A percentile compares a stretch with the other conserved stretches of the same genome.
phyloP scores from a whole-genome alignment of 2,113 vertebrate genomes.

The Aptenodytes patagonicus region DNA sequence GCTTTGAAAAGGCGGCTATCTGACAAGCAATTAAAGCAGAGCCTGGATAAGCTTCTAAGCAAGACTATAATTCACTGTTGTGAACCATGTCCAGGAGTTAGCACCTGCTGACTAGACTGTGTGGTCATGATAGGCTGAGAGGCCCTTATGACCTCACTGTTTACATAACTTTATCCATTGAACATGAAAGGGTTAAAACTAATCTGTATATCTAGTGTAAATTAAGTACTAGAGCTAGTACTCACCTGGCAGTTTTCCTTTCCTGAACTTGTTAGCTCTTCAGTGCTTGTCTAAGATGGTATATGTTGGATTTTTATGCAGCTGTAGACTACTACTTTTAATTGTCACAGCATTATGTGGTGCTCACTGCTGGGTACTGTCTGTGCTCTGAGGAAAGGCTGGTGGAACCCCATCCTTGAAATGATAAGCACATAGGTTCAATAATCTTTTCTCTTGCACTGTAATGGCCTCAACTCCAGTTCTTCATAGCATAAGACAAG shows the following conservation, averaged over 20 bases:
- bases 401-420: background rate
- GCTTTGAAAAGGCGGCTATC: background rate
- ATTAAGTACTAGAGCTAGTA: background rate
- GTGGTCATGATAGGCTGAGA: background rate
- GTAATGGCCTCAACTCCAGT: background rate
- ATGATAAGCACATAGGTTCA: background rate
- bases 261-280: background rate
- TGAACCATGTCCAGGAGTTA: background rate
- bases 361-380: background rate
- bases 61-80: background rate
- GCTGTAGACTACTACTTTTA: rapidly evolving
- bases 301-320: background rate
- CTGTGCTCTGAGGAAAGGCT: background rate
- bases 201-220: background rate
- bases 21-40: background rate
- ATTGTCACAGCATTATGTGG: background rate
- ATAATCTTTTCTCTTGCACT: background rate
- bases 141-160: background rate
- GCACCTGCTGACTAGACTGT: background rate
- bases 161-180: background rate
- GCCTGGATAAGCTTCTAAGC: background rate
- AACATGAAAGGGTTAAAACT: background rate
- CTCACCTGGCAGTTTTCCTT: background rate
- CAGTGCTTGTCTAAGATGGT: background rate
- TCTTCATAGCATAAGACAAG: background rate